These are phyloP conservation scores for Scolopax mira DNA, from an alignment of 2,113 vertebrate genomes.

Conservation along the genomic window DNA sequence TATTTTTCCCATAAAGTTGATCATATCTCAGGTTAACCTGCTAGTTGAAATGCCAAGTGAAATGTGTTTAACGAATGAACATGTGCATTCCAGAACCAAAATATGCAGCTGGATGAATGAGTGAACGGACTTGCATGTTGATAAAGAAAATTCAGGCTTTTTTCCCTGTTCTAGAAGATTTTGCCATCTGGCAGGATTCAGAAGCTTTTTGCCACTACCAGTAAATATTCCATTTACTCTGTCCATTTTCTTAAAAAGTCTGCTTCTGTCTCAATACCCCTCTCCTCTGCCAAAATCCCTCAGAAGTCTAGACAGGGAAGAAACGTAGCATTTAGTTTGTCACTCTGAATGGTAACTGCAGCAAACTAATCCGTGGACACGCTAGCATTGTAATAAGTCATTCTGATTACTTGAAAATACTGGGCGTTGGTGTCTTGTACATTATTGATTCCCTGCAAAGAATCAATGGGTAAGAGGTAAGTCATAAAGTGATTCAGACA, in stretches of 20 bases:
- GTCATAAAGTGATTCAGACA: not conserved
- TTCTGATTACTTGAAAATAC: not conserved
- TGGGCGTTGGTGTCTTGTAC: not conserved
- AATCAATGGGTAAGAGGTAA: not conserved
- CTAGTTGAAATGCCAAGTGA: constrained; percentile 36
- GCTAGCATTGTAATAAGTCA: not conserved
- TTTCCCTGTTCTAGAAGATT: not conserved
- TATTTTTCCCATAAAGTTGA: not conserved
- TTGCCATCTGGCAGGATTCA: not conserved
- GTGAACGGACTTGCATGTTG: not conserved
- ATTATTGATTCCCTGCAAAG: not conserved
- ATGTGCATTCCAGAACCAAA: not conserved
- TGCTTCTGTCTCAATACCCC: not conserved
- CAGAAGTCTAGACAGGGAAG: not conserved
- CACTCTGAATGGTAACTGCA: not conserved
- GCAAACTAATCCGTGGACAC: not conserved
- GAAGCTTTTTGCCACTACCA: not conserved
- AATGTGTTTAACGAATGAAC: constrained; percentile 10
- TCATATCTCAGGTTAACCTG: constrained; percentile 9
- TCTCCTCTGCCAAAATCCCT: not conserved
- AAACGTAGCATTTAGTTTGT: not conserved
- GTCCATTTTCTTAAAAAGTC: not conserved
- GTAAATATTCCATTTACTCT: not conserved
- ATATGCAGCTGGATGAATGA: not conserved
- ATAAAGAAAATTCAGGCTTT: not conserved